phyloP scores from a whole-genome alignment of 2,888 invertebrate genomes.

The Microplitis deprimator region DNA sequence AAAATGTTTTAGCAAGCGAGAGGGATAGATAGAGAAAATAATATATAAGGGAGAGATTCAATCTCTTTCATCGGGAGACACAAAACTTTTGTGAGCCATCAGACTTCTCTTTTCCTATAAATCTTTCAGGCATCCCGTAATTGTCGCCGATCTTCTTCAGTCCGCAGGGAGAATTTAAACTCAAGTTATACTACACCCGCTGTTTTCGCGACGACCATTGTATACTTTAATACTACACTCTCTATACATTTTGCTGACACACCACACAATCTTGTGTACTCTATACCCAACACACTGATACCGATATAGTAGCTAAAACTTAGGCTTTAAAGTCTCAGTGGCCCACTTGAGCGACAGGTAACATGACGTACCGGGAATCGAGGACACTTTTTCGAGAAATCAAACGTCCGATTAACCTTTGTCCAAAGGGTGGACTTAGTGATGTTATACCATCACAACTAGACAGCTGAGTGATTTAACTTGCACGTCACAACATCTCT shows the following conservation, averaged over 20 bases:
- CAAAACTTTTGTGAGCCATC: constrained; percentile 41
- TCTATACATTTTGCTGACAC: not conserved
- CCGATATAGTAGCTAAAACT: not conserved
- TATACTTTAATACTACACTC: not conserved
- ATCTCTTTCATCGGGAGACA: constrained; percentile 37
- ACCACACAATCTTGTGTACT: not conserved
- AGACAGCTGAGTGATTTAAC: constrained; percentile 22
- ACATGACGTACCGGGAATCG: constrained; percentile 31
- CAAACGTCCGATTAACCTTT: constrained; percentile 38
- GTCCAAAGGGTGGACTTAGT: constrained; percentile 21
- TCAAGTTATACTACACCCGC: constrained; percentile 24
- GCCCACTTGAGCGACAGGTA: constrained; percentile 31
- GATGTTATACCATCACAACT: constrained; percentile 7
- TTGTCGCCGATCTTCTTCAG: constrained; percentile 57
- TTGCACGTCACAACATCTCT: not conserved
- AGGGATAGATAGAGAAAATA: not conserved
- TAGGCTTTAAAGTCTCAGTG: constrained; percentile 9
- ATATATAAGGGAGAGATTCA: constrained; percentile 20
- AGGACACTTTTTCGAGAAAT: constrained; percentile 33
- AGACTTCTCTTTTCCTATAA: constrained; percentile 56
- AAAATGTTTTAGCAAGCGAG: constrained; percentile 17
- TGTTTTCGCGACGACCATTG: not conserved
- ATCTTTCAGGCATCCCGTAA: constrained; percentile 61
- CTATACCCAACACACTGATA: not conserved
- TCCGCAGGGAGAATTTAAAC: constrained; percentile 21